Evolutionary conservation across 2,797 vertebrate genomes (phyloP).

Genomic region (Mormyrops boulengeri): DNA sequence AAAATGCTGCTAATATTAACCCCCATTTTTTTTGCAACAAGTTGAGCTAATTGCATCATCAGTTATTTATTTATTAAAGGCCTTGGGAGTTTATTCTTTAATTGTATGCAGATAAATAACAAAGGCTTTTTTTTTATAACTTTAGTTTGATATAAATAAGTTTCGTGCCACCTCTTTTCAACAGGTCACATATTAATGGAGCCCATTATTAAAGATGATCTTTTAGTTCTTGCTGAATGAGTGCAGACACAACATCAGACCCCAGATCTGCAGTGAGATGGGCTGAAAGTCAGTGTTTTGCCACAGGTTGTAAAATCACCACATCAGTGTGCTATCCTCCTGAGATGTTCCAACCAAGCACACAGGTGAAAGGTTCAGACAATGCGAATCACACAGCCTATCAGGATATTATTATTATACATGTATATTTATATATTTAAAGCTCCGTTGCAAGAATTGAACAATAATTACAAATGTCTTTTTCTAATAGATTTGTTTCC

Average conservation of each 20-base stretch:
- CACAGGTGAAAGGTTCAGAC: neutral
- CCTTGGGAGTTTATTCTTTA: slow-evolving; percentile 31
- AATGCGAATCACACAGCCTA: neutral
- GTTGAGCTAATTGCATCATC: slow-evolving; percentile 28
- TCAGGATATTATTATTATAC: neutral
- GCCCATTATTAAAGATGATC: neutral
- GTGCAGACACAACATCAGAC: neutral
- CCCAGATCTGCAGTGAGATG: neutral
- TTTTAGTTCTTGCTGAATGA: neutral
- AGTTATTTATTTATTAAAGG: slow-evolving; percentile 43
- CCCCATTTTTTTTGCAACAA: neutral
- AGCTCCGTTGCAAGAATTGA: neutral
- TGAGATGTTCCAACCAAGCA: neutral
- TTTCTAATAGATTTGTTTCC: neutral
- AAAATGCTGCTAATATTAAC: neutral
- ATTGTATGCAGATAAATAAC: neutral
- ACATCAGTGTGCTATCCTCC: neutral
- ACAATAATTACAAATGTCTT: neutral
- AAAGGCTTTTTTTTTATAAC: neutral
- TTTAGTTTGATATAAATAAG: neutral
- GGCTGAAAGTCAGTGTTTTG: neutral
- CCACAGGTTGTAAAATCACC: neutral
- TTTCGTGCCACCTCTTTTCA: neutral
- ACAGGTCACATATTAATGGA: slow-evolving; percentile 11
- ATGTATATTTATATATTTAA: neutral